Conservation (phyloP, 2,888 invertebrate species). For the Campopleginae sp. region DNA sequence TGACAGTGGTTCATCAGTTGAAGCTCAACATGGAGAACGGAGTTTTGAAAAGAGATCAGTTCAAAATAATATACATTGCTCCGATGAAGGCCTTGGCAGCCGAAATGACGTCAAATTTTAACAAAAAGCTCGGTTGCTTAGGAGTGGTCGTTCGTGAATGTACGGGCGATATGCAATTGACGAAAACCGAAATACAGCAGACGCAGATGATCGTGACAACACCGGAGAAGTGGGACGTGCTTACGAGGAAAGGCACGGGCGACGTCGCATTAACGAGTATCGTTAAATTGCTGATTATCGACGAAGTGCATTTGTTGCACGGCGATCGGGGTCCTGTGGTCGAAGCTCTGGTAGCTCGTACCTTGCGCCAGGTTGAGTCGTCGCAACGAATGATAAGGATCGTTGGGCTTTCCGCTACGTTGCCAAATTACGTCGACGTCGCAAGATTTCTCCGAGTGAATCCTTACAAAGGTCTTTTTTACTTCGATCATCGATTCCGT, state of each 20-base stretch:
- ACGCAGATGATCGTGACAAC: slow-evolving; percentile 99
- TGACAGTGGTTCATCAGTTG: slow-evolving; percentile 96
- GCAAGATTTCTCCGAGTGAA: slow-evolving; percentile 97
- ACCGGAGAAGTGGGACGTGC: slow-evolving; percentile 99
- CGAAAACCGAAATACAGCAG: slow-evolving; percentile 95
- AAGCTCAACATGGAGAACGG: slow-evolving; percentile 93
- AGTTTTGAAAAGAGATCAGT: slow-evolving; percentile 94
- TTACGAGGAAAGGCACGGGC: slow-evolving; percentile 96
- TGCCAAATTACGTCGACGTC: slow-evolving; percentile 99
- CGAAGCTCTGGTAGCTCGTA: slow-evolving; percentile 98
- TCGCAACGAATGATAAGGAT: slow-evolving; percentile 98
- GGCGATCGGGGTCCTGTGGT: slow-evolving; percentile 99
- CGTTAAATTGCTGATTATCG: slow-evolving; percentile 97
- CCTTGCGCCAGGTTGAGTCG: slow-evolving; percentile 95
- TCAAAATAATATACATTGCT: slow-evolving; percentile 99
- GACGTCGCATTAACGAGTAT: slow-evolving; percentile 95
- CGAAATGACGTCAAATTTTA: slow-evolving; percentile 98
- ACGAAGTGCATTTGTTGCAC: slow-evolving; percentile 98
- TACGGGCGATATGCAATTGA: slow-evolving; percentile 99
- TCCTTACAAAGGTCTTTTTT: slow-evolving; percentile 95
- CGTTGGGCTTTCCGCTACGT: slow-evolving; percentile 97
- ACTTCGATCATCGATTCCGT: slow-evolving; percentile 96
- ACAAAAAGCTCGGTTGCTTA: slow-evolving; percentile 89
- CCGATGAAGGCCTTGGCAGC: slow-evolving; percentile 99
- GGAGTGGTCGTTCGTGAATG: slow-evolving; percentile 95